Evolutionary conservation across 1,140 invertebrate species (phyloP).

Genomic region (Aphis gossypii): DNA sequence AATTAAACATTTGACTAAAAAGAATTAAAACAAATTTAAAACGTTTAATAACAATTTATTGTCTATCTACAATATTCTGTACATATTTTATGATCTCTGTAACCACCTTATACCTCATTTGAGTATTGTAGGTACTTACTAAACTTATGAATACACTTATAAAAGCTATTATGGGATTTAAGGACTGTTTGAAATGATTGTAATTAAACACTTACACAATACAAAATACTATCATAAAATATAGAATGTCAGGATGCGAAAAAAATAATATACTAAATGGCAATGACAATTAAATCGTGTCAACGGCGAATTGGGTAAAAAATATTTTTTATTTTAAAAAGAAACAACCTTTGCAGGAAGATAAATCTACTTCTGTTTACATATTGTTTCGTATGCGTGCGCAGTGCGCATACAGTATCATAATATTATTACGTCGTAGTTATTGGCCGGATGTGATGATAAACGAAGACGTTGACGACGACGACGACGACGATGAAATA

Average conservation of each 20-base stretch:
- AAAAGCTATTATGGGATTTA: not conserved
- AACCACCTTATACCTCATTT: not conserved
- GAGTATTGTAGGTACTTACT: too few relatives aligned
- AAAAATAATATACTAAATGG: not conserved
- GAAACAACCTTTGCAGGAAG: not conserved
- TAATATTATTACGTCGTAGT: slow-evolving; percentile 16
- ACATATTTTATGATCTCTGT: not conserved
- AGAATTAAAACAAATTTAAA: not conserved
- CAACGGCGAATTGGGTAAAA: not conserved
- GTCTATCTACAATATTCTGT: not conserved
- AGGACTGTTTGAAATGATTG: not conserved
- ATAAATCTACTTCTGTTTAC: not conserved
- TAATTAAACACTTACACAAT: not conserved
- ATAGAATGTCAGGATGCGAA: not conserved
- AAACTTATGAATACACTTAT: not conserved
- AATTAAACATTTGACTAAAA: not conserved
- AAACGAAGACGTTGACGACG: not conserved
- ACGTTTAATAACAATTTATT: not conserved
- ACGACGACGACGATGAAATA: not conserved
- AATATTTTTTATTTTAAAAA: not conserved
- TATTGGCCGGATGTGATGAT: not conserved
- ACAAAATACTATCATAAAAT: not conserved
- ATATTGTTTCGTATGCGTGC: too few relatives aligned
- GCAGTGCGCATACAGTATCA: not conserved
- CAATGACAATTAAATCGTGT: not conserved